phyloP scores from a whole-genome alignment of 2,113 vertebrate genomes.

The Illadopsis cleaveri region DNA sequence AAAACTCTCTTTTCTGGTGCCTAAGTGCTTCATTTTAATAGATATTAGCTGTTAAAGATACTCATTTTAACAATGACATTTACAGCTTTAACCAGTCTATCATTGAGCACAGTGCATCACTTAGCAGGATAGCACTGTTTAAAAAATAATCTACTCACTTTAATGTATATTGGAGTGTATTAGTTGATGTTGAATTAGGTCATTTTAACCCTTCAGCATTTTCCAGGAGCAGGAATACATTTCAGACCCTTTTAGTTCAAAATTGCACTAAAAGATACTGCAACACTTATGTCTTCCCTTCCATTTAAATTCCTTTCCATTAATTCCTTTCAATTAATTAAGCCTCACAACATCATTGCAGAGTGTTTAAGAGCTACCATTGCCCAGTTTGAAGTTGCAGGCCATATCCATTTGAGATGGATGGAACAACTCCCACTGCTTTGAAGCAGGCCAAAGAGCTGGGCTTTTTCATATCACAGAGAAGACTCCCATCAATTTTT shows the following conservation, averaged over 20 bases:
- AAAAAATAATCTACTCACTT: constrained; percentile 58
- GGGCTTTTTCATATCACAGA: not conserved
- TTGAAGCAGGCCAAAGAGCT: not conserved
- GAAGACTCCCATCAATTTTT: not conserved
- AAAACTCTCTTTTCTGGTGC: constrained; percentile 37
- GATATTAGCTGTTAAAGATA: constrained; percentile 62
- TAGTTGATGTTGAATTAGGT: constrained; percentile 39
- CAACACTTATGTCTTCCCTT: not conserved
- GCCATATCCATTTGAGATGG: not conserved
- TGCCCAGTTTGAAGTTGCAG: not conserved
- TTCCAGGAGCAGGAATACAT: not conserved
- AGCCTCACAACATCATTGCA: not conserved
- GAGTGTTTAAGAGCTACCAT: not conserved
- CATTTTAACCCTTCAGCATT: constrained; percentile 50
- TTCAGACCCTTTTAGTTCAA: constrained; percentile 22
- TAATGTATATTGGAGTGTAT: constrained; percentile 43
- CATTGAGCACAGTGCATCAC: constrained; percentile 51
- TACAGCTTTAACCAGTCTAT: constrained; percentile 57
- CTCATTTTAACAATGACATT: constrained; percentile 63
- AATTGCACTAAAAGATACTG: not conserved
- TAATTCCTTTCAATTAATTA: constrained; percentile 38
- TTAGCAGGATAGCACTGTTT: constrained; percentile 49
- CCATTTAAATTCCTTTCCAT: constrained; percentile 13
- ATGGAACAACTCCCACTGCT: not conserved
- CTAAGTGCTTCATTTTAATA: constrained; percentile 67